phyloP scores from a whole-genome alignment of 2,888 invertebrate species.

The Cryptosula pallasiana region DNA sequence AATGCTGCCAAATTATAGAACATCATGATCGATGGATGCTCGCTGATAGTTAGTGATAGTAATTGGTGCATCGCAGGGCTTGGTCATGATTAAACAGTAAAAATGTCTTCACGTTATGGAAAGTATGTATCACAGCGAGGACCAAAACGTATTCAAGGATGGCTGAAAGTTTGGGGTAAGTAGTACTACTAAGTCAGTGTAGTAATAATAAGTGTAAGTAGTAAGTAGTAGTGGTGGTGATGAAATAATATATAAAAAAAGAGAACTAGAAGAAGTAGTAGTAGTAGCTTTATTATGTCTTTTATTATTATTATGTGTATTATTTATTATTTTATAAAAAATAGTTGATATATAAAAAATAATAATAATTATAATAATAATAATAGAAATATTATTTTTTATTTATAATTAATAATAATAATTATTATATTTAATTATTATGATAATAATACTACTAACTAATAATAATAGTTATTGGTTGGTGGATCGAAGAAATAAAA shows the following conservation, averaged over 20 bases:
- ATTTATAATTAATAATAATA: background rate
- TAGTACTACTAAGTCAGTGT: no score
- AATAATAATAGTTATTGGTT: no score
- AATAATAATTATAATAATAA: background rate
- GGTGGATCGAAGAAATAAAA: no score
- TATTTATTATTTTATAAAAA: background rate
- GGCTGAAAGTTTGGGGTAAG: constrained; percentile 20
- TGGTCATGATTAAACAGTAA: no score
- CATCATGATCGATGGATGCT: no score
- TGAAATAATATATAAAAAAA: background rate
- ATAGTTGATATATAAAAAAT: background rate
- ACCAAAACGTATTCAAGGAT: constrained; percentile 9
- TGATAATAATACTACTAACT: no score
- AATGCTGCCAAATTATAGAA: no score
- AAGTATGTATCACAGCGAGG: constrained; percentile 18
- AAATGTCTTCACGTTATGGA: constrained; percentile 6
- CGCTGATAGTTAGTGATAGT: no score
- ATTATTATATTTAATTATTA: no score
- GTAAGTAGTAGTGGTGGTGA: background rate
- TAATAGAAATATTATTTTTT: background rate
- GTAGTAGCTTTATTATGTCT: background rate
- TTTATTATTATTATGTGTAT: background rate
- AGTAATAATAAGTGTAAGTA: background rate
- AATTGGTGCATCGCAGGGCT: no score
- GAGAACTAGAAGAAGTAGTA: background rate